Evolutionary conservation across 2,888 invertebrate genomes (phyloP).

Genomic region (Sepiola atlantica): DNA sequence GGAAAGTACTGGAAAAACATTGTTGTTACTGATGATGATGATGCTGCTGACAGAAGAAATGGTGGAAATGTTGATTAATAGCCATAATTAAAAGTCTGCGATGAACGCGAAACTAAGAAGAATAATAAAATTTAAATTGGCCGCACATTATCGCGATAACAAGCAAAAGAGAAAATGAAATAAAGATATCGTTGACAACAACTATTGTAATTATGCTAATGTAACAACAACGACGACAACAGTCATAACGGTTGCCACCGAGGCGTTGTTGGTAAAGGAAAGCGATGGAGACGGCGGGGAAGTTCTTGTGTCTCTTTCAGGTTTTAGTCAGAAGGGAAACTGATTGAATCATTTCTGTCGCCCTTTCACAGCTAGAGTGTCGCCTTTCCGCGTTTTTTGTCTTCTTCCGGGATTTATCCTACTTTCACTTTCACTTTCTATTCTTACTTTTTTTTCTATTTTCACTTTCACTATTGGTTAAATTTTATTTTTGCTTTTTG

Average conservation of each 20-base stretch:
- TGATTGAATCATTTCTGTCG: slow-evolving; percentile 6
- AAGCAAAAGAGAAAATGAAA: neutral
- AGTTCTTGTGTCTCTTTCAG: neutral
- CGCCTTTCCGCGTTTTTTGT: neutral
- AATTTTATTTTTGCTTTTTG: too few relatives aligned
- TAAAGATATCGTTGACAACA: neutral
- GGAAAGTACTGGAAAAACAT: too few relatives aligned
- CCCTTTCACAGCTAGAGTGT: neutral
- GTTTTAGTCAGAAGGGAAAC: neutral
- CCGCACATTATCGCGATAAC: neutral
- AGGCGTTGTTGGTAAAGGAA: neutral
- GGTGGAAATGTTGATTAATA: neutral
- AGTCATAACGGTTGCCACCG: slow-evolving; percentile 14
- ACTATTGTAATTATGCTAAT: neutral
- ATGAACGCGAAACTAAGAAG: neutral
- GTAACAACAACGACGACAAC: neutral
- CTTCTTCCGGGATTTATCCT: neutral
- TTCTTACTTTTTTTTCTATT: neutral
- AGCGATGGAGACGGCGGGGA: neutral
- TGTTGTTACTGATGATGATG: too few relatives aligned
- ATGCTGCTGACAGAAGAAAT: neutral
- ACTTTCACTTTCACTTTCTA: neutral
- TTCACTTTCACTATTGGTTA: too few relatives aligned
- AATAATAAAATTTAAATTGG: slow-evolving; percentile 32
- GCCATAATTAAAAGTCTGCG: neutral